phyloP scores from a whole-genome alignment of 2,797 vertebrate species.

The Acipenser transmontanus region DNA sequence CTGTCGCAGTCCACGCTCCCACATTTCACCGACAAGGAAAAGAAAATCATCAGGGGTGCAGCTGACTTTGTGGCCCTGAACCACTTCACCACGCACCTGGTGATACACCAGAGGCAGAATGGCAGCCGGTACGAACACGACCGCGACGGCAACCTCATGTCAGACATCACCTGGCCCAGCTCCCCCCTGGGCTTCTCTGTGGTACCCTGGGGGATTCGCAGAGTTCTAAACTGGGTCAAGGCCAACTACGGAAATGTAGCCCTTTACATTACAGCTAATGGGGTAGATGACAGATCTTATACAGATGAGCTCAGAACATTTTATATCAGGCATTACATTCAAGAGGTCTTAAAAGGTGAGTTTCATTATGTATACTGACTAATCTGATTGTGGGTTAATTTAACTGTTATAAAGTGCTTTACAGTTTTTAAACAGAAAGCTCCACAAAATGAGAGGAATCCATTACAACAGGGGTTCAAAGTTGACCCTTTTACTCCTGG shows the following conservation, averaged over 20 bases:
- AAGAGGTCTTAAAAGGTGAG: constrained; percentile 88
- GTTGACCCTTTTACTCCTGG: not conserved
- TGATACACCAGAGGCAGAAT: constrained; percentile 53
- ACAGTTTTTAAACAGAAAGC: not conserved
- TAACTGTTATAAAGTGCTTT: not conserved
- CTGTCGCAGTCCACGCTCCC: constrained; percentile 56
- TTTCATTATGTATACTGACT: not conserved
- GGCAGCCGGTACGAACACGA: constrained; percentile 52
- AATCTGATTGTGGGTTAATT: too few relatives aligned
- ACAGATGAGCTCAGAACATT: constrained; percentile 69
- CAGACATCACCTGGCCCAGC: constrained; percentile 72
- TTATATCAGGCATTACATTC: constrained; percentile 74
- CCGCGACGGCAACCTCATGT: constrained; percentile 60
- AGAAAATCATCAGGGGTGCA: constrained; percentile 63
- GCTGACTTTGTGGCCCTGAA: constrained; percentile 84
- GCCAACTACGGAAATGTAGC: constrained; percentile 65
- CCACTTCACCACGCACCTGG: constrained; percentile 88
- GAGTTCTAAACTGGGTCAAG: constrained; percentile 77
- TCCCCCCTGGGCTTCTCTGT: constrained; percentile 69
- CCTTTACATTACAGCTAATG: constrained; percentile 79
- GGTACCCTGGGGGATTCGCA: constrained; percentile 77
- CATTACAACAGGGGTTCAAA: not conserved
- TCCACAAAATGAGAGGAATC: not conserved
- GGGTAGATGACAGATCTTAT: constrained; percentile 75
- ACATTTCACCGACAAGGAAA: constrained; percentile 65